A percentile compares a stretch with the other conserved stretches of the same genome.
Evolutionary conservation across 2,888 invertebrate species (phyloP).

Genomic region (Heliconius hortense): DNA sequence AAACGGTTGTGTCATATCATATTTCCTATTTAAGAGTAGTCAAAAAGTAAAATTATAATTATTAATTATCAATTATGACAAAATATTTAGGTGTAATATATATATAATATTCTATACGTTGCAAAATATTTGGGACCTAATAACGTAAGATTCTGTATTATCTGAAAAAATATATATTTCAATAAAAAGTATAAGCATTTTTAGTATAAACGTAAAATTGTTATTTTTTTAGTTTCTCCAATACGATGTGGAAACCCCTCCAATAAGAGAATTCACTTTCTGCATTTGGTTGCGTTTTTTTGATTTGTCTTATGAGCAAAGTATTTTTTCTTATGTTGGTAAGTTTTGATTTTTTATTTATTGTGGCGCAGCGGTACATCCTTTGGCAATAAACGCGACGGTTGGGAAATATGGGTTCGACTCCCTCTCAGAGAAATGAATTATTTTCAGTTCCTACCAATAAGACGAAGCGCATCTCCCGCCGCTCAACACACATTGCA

Average conservation of each 20-base stretch:
- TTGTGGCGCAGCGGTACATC: background rate
- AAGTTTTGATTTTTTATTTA: constrained; percentile 45
- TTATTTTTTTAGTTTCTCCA: constrained; percentile 74
- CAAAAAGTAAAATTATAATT: too few species aligned
- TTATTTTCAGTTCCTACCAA: too few species aligned
- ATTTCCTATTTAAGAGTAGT: too few species aligned
- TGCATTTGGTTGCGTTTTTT: constrained; percentile 90
- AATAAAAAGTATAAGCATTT: background rate
- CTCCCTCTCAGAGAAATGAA: background rate
- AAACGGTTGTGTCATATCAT: too few species aligned
- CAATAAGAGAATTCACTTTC: constrained; percentile 90
- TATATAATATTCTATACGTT: too few species aligned
- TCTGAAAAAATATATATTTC: background rate
- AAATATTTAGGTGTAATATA: too few species aligned
- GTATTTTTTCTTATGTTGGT: constrained; percentile 71
- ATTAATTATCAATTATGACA: too few species aligned
- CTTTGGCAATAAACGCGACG: background rate
- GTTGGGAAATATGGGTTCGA: background rate
- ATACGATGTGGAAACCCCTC: constrained; percentile 87
- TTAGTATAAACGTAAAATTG: background rate
- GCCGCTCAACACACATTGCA: too few species aligned
- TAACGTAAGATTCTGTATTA: too few species aligned
- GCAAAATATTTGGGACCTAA: too few species aligned
- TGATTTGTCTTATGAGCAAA: constrained; percentile 69
- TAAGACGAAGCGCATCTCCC: too few species aligned